Evolutionary conservation across 2,888 invertebrate genomes (phyloP), one percentile per base, ranked within the genome.

Genomic region (Plemyria rubiginata): DNA sequence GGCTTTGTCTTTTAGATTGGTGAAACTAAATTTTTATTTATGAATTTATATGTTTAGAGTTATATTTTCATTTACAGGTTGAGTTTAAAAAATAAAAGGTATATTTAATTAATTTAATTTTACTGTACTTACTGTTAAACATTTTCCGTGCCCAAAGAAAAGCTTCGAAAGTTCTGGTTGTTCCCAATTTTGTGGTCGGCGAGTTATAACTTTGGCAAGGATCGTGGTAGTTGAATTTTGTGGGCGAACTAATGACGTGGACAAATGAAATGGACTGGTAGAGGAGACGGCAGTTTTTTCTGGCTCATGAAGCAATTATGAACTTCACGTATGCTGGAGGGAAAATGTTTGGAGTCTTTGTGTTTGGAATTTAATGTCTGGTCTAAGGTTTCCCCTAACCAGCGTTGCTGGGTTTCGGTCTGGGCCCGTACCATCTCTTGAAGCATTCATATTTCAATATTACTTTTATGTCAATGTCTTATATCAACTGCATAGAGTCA

Each of bases 121-220:
- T n/a, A n/a, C n/a, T n/a, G n/a, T n/a, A n/a, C n/a, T 29, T 54
- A 54, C 53, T 54, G 53, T n/a, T 15, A 9, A 29, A 15, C 11
- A 49, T 32, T 22, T 28, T 29, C 11, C 11, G 50, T 59, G 56
- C 40, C 45, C 16, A 48, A 41, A 53, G 38, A 60, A 54, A 54
- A 52, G 46, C 54, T 22, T 50, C 52, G 54, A 46, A 56, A 66
- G 54, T 65, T 66, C 51, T 46, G 11, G 13, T 43, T 12, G 40
- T 54, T n/a, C 43, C 51, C 63, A 54, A 54, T 70, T 66, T 56
- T 58, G 60, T 60, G 65, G 51, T n/a, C 32, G 58, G 50, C 55
- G 50, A 60, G 60, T 60, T 60, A 57, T 57, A 48, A 49, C 54
- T 40, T 52, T 48, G 41, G 55, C 52, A 57, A 13, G 51, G 36